These are phyloP conservation scores for Gobio gobio DNA, from an alignment of 2,113 vertebrate species.

Conservation along the genomic window DNA sequence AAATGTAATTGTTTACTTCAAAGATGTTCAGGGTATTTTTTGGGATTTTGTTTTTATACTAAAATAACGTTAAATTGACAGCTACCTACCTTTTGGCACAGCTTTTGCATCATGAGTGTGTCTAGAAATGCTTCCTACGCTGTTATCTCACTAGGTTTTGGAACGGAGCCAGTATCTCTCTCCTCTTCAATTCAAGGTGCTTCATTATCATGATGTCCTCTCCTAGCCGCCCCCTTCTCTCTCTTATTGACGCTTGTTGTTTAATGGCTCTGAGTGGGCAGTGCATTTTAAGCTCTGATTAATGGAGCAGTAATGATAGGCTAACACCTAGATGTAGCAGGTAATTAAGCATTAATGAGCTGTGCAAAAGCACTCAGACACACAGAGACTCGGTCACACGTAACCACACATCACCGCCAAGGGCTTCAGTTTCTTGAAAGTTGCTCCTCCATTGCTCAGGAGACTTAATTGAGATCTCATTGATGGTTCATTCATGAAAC, in stretches of 20 bases:
- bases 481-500: constrained; percentile 2
- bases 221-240: neutral
- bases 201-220: constrained; percentile 37
- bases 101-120: neutral
- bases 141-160: neutral
- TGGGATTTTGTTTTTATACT: neutral
- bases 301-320: constrained; percentile 47
- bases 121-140: neutral
- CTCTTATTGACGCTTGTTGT: constrained; percentile 26
- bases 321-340: constrained; percentile 53
- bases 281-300: constrained; percentile 45
- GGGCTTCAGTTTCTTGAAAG: constrained; percentile 9
- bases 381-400: constrained; percentile 6
- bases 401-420: constrained; percentile 1
- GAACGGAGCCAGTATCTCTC: neutral
- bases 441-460: constrained; percentile 13
- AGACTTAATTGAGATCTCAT: constrained; percentile 30
- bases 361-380: constrained; percentile 23
- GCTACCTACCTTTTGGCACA: neutral
- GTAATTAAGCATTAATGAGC: constrained; percentile 54
- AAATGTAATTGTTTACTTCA: neutral
- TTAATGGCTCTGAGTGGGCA: constrained; percentile 36
- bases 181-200: constrained; percentile 14
- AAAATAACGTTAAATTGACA: neutral
- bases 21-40: neutral